Conservation (phyloP, 2,113 vertebrate genomes). For the Colius striatus region DNA sequence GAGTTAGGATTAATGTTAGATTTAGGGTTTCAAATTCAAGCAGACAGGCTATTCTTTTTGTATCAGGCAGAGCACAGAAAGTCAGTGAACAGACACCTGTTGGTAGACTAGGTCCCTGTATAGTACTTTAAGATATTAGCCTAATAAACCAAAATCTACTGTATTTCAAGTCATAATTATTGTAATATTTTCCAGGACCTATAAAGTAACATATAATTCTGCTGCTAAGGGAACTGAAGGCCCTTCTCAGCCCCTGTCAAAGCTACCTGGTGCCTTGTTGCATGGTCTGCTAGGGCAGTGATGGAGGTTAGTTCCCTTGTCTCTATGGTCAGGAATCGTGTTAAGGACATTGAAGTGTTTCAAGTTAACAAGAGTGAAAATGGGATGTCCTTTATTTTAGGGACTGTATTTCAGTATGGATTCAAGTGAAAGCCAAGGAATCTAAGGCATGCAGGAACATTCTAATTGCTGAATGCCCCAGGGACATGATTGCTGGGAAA, state of each 20-base stretch:
- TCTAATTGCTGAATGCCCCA: background rate
- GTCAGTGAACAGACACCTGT: background rate
- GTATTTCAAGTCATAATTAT: background rate
- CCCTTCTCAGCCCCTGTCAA: background rate
- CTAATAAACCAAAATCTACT: background rate
- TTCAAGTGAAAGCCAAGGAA: background rate
- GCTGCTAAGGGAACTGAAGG: background rate
- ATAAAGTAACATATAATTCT: background rate
- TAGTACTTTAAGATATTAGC: background rate
- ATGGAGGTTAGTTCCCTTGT: background rate
- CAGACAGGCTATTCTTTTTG: background rate
- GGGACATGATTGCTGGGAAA: background rate
- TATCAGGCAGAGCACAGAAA: background rate
- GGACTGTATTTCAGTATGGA: rapidly evolving
- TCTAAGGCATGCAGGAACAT: background rate
- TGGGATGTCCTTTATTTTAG: background rate
- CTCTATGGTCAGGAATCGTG: rapidly evolving
- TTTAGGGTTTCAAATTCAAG: background rate
- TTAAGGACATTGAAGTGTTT: background rate
- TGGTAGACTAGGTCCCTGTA: background rate
- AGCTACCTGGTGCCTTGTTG: background rate
- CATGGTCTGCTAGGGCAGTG: background rate
- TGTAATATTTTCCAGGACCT: background rate
- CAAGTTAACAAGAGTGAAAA: background rate
- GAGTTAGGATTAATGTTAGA: background rate